These are phyloP conservation scores for Trypoxylon attenuatum DNA, from an alignment of 2,888 invertebrate genomes.

Conservation along the genomic window DNA sequence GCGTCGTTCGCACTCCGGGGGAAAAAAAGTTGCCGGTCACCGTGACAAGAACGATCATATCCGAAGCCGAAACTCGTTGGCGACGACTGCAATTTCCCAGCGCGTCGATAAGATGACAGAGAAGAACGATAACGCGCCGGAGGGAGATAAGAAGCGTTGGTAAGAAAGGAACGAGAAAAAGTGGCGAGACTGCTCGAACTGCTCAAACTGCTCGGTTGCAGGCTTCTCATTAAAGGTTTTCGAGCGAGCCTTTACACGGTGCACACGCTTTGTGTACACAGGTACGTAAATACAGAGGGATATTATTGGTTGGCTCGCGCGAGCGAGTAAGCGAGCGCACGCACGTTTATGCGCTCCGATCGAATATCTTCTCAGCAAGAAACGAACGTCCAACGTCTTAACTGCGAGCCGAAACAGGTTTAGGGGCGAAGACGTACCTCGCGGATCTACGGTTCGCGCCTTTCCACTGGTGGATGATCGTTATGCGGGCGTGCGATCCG, in stretches of 20 bases:
- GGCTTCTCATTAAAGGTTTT: slow-evolving; percentile 26
- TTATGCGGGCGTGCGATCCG: slow-evolving; percentile 16
- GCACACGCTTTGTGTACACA: not conserved
- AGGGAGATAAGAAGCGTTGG: no score
- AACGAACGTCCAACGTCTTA: slow-evolving; percentile 45
- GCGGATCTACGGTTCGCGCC: no score
- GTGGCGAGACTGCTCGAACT: slow-evolving; percentile 7
- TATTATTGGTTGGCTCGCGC: slow-evolving; percentile 26
- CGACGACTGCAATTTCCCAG: not conserved
- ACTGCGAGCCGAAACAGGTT: slow-evolving; percentile 41
- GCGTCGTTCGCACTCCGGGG: not conserved
- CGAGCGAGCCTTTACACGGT: not conserved
- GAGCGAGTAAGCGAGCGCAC: no score
- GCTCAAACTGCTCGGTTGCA: no score
- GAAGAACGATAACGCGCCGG: not conserved
- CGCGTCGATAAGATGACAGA: not conserved
- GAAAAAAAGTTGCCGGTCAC: not conserved
- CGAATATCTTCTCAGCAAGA: slow-evolving; percentile 25
- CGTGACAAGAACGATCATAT: not conserved
- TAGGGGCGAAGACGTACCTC: slow-evolving; percentile 1
- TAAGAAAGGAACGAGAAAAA: not conserved
- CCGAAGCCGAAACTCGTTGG: not conserved
- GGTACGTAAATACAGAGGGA: slow-evolving; percentile 22
- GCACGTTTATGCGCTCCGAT: slow-evolving; percentile 17
- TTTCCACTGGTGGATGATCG: slow-evolving; percentile 21